A percentile compares a stretch with the other conserved stretches of the same genome.
These are phyloP conservation scores for Gobio gobio DNA, from an alignment of 2,113 vertebrate genomes.

Conservation along the genomic window DNA sequence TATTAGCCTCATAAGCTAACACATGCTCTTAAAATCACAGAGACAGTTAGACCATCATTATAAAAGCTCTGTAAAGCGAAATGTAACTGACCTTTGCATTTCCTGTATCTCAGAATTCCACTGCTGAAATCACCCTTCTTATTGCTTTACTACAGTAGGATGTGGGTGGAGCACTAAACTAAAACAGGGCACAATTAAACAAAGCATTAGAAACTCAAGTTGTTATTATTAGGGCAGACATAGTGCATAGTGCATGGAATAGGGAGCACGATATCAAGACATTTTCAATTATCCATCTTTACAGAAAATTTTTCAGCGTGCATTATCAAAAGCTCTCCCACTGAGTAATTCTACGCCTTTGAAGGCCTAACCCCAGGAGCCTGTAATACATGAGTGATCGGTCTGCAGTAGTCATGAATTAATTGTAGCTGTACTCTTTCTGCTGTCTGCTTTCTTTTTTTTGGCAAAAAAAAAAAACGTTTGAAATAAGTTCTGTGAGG, in stretches of 20 bases:
- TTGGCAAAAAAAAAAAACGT: slow-evolving; percentile 9
- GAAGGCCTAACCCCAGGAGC: slow-evolving; percentile 27
- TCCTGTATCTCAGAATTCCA: not conserved
- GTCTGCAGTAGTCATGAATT: slow-evolving; percentile 42
- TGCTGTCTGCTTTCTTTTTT: slow-evolving; percentile 40
- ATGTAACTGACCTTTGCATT: not conserved
- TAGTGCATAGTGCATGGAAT: not conserved
- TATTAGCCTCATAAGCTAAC: no score
- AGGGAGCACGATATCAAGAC: slow-evolving; percentile 27
- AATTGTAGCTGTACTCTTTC: slow-evolving; percentile 50
- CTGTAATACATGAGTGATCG: slow-evolving; percentile 47
- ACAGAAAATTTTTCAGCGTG: slow-evolving; percentile 28
- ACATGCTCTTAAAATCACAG: not conserved
- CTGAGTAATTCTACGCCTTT: slow-evolving; percentile 39
- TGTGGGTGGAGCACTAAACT: not conserved
- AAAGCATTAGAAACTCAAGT: not conserved
- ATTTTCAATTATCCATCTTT: slow-evolving; percentile 38
- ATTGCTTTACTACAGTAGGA: not conserved
- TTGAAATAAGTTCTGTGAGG: slow-evolving; percentile 43
- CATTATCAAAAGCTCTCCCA: slow-evolving; percentile 48
- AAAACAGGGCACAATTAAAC: not conserved
- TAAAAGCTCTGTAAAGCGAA: not conserved
- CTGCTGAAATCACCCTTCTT: not conserved
- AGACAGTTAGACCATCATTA: not conserved
- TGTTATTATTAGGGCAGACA: slow-evolving; percentile 19